Conservation (phyloP, 2,797 vertebrate species). For the Halcyon smyrnensis region DNA sequence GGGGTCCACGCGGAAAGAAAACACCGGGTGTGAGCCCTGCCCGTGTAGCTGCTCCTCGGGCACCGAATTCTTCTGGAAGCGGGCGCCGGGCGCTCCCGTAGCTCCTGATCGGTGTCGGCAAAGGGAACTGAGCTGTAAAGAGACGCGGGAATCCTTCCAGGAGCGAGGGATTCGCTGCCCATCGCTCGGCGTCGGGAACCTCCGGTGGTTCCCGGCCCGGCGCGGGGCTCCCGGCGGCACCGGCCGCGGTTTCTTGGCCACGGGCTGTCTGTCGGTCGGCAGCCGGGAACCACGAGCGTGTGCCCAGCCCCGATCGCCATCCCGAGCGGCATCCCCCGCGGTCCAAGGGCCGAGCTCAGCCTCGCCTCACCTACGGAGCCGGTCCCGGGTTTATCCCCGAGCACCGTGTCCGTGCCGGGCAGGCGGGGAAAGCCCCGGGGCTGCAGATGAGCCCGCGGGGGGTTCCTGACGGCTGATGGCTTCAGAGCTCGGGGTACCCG, state of each 20-base stretch:
- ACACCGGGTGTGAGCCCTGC: background rate
- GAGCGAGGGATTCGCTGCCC: background rate
- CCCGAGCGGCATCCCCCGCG: background rate
- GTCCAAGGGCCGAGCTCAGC: background rate
- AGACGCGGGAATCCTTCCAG: background rate
- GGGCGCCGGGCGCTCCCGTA: background rate
- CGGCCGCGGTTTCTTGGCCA: rapidly evolving
- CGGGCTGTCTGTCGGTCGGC: too few species aligned
- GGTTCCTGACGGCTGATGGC: background rate
- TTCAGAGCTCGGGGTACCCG: background rate
- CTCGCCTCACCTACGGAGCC: background rate
- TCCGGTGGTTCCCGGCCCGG: background rate
- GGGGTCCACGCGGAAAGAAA: background rate
- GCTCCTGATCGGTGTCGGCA: background rate
- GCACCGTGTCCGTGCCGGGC: too few species aligned
- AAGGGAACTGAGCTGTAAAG: background rate
- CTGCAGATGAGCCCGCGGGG: background rate
- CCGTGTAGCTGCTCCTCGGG: background rate
- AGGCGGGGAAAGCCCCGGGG: background rate
- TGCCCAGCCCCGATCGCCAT: too few species aligned
- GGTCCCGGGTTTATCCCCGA: background rate
- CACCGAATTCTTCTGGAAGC: background rate
- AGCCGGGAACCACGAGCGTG: rapidly evolving
- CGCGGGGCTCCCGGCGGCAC: background rate
- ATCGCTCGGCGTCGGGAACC: background rate